These are phyloP conservation scores for Heteronetta atricapilla DNA, from an alignment of 2,113 vertebrate species.

Conservation along the genomic window DNA sequence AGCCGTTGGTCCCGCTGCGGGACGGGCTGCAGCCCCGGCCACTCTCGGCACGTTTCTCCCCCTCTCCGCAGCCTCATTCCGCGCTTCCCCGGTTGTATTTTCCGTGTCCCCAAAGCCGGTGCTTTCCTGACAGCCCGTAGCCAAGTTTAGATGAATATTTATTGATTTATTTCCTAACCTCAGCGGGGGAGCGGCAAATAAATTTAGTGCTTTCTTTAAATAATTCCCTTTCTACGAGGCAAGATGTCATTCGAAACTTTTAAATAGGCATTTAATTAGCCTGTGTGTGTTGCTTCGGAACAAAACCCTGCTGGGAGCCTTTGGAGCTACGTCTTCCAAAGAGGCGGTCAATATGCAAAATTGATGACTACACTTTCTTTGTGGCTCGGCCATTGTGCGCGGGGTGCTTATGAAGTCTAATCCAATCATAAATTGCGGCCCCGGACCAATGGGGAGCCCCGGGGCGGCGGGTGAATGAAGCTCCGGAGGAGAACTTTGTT, in stretches of 20 bases:
- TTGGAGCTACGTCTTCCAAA: conserved; percentile 75
- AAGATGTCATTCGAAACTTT: conserved; percentile 86
- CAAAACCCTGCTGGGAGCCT: conserved; percentile 79
- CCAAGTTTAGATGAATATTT: conserved; percentile 83
- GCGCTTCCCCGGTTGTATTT: conserved; percentile 25
- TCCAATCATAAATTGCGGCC: conserved; percentile 96
- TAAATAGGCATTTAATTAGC: conserved; percentile 93
- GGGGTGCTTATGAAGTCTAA: conserved; percentile 95
- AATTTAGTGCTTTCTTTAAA: conserved; percentile 83
- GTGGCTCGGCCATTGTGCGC: conserved; percentile 85
- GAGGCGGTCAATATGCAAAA: conserved; percentile 91
- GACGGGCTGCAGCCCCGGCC: no score
- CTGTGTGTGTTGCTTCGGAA: conserved; percentile 80
- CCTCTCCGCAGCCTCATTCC: background rate
- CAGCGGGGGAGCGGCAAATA: conserved; percentile 79
- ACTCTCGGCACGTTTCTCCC: background rate
- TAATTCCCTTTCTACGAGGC: conserved; percentile 82
- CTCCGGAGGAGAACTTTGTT: conserved; percentile 92
- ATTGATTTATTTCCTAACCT: conserved; percentile 82
- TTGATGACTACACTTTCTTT: conserved; percentile 88
- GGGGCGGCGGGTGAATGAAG: conserved; percentile 83
- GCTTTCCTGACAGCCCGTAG: conserved; percentile 51
- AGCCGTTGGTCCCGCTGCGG: no score
- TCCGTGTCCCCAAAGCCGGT: background rate
- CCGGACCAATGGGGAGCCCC: conserved; percentile 84